phyloP scores from a whole-genome alignment of 2,113 vertebrate species.

The Tupaia tana region DNA sequence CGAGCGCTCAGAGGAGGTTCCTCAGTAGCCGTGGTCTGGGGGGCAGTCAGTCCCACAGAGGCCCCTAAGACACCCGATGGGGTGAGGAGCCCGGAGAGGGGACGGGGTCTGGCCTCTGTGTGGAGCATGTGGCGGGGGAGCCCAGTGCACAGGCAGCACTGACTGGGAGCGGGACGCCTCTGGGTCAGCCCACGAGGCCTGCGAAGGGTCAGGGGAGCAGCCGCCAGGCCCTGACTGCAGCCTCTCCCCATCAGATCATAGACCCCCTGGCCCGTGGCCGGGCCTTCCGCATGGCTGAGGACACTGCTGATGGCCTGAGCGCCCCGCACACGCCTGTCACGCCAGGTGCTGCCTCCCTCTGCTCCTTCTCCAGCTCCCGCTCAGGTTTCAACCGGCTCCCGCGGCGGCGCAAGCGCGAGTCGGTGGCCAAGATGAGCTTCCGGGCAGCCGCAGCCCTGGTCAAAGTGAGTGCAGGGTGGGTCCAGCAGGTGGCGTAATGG shows the following conservation, averaged over 20 bases:
- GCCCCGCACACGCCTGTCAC: conserved; percentile 96
- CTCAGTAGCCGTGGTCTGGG: background rate
- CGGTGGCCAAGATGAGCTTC: conserved; percentile 99
- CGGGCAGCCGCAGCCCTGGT: conserved; percentile 95
- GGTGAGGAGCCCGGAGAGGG: background rate
- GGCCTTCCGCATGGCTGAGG: conserved; percentile 96
- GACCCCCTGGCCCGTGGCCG: conserved; percentile 96
- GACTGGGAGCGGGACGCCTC: background rate
- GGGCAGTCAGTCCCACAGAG: background rate
- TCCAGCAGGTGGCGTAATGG: too few species aligned
- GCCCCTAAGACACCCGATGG: background rate
- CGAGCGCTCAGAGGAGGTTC: background rate
- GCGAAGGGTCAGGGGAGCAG: background rate
- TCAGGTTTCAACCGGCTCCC: conserved; percentile 95
- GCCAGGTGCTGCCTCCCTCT: conserved; percentile 94
- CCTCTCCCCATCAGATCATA: conserved; percentile 89
- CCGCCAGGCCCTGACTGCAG: background rate
- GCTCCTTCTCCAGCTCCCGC: conserved; percentile 98
- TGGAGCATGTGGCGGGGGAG: too few species aligned
- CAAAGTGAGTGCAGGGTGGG: conserved; percentile 84
- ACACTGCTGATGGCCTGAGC: conserved; percentile 93
- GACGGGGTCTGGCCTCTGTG: background rate
- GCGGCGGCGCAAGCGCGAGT: conserved; percentile 95
- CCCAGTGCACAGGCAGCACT: background rate
- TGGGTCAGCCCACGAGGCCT: background rate